Percentiles rank a stretch among this genome's conserved stretches.
Evolutionary conservation across 1,140 invertebrate species (phyloP).

Genomic region (Oryzaephilus surinamensis): DNA sequence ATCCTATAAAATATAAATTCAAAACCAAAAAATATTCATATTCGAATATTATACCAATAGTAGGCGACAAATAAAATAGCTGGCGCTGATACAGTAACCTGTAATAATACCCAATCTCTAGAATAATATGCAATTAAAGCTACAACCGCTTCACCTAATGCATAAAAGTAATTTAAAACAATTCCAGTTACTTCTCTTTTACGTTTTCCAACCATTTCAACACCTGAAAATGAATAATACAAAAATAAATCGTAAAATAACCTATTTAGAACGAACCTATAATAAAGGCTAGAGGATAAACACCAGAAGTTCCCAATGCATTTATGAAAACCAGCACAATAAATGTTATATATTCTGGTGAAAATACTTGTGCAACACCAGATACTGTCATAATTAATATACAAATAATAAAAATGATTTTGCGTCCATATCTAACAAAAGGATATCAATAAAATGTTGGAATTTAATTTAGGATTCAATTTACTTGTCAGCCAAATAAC

Average conservation of each 20-base stretch:
- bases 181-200: conserved; percentile 54
- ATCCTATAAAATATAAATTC: conserved; percentile 33
- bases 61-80: conserved; percentile 44
- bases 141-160: conserved; percentile 49
- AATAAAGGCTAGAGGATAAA: conserved; percentile 52
- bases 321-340: conserved; percentile 45
- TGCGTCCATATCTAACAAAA: conserved; percentile 46
- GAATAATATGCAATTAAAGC: conserved; percentile 47
- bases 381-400: conserved; percentile 45
- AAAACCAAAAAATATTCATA: neutral
- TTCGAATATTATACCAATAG: conserved; percentile 39
- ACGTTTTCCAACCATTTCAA: conserved; percentile 53
- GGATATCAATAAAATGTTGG: no score
- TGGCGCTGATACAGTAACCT: conserved; percentile 45
- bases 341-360: conserved; percentile 45
- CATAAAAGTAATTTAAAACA: conserved; percentile 54
- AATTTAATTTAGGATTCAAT: conserved; percentile 1
- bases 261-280: conserved; percentile 38
- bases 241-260: neutral
- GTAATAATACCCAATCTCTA: conserved; percentile 48
- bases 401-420: conserved; percentile 44
- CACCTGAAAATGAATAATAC: conserved; percentile 34
- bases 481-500: conserved; percentile 48
- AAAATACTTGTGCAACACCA: conserved; percentile 42
- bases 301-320: conserved; percentile 47